These are phyloP conservation scores for Thamnophis elegans DNA, from an alignment of 2,797 vertebrate genomes.

Conservation along the genomic window DNA sequence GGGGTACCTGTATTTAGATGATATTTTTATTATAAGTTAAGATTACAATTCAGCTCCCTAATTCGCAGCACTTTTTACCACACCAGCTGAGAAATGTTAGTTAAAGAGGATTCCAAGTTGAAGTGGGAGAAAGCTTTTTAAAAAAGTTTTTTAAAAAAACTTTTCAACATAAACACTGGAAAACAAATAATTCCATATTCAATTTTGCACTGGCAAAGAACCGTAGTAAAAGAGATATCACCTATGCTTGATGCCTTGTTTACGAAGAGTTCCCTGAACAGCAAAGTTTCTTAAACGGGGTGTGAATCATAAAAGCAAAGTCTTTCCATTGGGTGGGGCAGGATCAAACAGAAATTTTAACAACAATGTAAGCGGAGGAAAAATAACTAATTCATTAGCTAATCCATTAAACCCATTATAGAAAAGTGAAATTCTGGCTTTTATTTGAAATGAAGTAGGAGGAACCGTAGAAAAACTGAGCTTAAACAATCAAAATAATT, in stretches of 20 bases:
- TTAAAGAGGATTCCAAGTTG: neutral
- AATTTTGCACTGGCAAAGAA: neutral
- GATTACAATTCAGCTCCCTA: neutral
- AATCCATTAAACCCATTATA: neutral
- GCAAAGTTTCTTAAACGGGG: neutral
- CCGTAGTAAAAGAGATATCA: neutral
- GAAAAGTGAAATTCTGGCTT: slow-evolving; percentile 6
- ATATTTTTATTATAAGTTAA: neutral
- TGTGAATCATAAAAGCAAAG: neutral
- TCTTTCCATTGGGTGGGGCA: neutral
- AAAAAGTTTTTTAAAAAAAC: neutral
- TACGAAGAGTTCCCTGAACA: neutral
- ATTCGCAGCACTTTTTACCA: neutral
- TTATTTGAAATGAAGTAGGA: slow-evolving; percentile 19
- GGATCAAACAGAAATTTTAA: slow-evolving; percentile 4
- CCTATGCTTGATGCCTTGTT: neutral
- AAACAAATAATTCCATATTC: neutral
- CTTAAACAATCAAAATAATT: neutral
- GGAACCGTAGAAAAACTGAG: neutral
- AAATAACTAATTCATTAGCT: neutral
- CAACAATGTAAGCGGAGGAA: neutral
- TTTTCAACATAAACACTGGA: neutral
- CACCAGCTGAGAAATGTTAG: neutral
- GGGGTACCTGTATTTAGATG: neutral
- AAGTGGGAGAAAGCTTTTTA: neutral